Conservation (phyloP, 2,113 vertebrate species). For the Sakesphorus luctuosus region DNA sequence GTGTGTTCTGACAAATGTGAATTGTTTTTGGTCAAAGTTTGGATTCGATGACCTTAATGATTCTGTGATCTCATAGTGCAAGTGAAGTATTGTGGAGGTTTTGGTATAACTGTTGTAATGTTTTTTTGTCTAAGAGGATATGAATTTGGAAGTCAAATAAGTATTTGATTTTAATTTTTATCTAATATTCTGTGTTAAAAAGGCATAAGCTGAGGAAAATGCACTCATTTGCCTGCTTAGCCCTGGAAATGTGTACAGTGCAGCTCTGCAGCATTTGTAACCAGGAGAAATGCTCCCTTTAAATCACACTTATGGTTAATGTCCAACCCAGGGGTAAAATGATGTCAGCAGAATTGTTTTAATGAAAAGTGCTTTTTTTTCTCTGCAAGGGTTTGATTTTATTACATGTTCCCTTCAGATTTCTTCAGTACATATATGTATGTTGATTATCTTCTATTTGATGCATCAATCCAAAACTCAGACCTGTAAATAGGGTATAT, state of each 20-base stretch:
- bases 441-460: slow-evolving; percentile 17
- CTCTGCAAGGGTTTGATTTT: neutral
- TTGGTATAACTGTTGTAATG: neutral
- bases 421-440: neutral
- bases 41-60: neutral
- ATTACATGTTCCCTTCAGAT: slow-evolving; percentile 13
- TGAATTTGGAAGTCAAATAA: neutral
- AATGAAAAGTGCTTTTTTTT: slow-evolving; percentile 18
- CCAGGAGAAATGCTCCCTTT: neutral
- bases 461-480: neutral
- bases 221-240: neutral
- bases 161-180: neutral
- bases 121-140: neutral
- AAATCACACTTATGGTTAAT: neutral
- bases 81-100: neutral
- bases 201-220: neutral
- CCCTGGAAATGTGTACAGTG: neutral
- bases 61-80: neutral
- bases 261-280: neutral
- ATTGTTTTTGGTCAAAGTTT: neutral
- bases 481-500: neutral
- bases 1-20: neutral
- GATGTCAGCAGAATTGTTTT: slow-evolving; percentile 20
- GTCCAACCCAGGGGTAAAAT: slow-evolving; percentile 23
- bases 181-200: neutral